Base-by-base conservation (phyloP, 2,113 vertebrate genomes). In the Ailurus styani region DNA sequence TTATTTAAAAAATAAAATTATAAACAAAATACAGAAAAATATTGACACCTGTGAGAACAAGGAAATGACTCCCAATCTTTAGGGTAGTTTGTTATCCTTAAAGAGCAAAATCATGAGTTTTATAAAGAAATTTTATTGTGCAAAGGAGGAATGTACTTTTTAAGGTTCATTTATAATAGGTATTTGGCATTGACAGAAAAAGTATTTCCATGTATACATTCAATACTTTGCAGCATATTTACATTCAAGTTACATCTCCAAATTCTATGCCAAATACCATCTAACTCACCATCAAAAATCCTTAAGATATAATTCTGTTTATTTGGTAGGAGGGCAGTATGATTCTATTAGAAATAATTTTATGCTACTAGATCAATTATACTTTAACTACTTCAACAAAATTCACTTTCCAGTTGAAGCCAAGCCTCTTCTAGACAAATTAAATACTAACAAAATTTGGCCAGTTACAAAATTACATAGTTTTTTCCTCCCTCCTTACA, bases 221-320 rank as follows among this genome's bases (percentile, higher is more conserved):
- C 98, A 98, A 98, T 95, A 98, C 98, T 91, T 73, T 98, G 96
- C 95, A 98, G 97, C 91, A 90, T 99, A 99, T 99, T 98, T 99
- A 99, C 99, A 99, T 99, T 99, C 99, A 99, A 99, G 99, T 99
- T 99, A 98, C 98, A 97, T 27, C 97, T 98, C 97, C 98, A 98
- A 97, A 97, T 98, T 98, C 97, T 96, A 97, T 14, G 79, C 97
- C 97, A 37, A 95, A 96, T 62, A 92, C 75, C 94, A 23, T 97
- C 97, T 96, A 96, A 97, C 73, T 90, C 70, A 93, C 73, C 87
- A 96, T 25, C 90, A 96, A 93, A 97, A 98, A 96, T 87, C 88
- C 93, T 96, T 97, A 98, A 98, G 97, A 95, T 91, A 96, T 94
- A 93, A 54, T 68, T 90, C 29, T n/a, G 4, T 82, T 90, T 86